phyloP scores from a whole-genome alignment of 2,888 invertebrate genomes.

The Coenonympha glycerion region DNA sequence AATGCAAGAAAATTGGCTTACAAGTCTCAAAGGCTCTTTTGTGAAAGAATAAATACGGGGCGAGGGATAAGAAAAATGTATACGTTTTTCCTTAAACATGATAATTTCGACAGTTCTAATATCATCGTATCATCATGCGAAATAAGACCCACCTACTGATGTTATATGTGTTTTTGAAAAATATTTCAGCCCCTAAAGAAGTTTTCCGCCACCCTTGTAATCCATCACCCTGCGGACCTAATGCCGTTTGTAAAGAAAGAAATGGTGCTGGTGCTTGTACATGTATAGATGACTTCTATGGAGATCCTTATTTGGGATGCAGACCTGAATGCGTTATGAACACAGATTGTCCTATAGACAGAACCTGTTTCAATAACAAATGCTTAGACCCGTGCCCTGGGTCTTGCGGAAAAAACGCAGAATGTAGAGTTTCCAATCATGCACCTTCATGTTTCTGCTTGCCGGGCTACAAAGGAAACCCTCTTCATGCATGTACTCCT shows the following conservation, averaged over 20 bases:
- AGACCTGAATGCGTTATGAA: slow-evolving; percentile 88
- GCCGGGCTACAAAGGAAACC: slow-evolving; percentile 82
- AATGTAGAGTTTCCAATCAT: slow-evolving; percentile 84
- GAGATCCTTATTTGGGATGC: slow-evolving; percentile 86
- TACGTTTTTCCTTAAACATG: too few species aligned
- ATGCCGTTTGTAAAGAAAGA: slow-evolving; percentile 84
- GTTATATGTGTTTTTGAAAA: slow-evolving; percentile 16
- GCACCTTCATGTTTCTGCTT: slow-evolving; percentile 85
- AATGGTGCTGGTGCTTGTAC: slow-evolving; percentile 85
- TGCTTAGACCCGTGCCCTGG: slow-evolving; percentile 87
- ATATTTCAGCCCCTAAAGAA: slow-evolving; percentile 73
- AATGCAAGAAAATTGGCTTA: background rate
- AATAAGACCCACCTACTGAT: too few species aligned
- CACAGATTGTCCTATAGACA: slow-evolving; percentile 81
- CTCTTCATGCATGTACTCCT: slow-evolving; percentile 79
- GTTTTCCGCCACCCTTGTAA: slow-evolving; percentile 82
- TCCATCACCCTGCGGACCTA: slow-evolving; percentile 86
- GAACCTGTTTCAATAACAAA: slow-evolving; percentile 85
- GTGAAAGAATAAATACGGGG: too few species aligned
- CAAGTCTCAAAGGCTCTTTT: background rate
- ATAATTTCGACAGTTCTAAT: too few species aligned
- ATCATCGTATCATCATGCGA: too few species aligned
- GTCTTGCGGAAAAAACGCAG: slow-evolving; percentile 85
- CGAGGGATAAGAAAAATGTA: too few species aligned
- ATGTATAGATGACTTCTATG: slow-evolving; percentile 83